Conservation (phyloP, 92 coral and sea anemone species). For the Siderastrea siderea region DNA sequence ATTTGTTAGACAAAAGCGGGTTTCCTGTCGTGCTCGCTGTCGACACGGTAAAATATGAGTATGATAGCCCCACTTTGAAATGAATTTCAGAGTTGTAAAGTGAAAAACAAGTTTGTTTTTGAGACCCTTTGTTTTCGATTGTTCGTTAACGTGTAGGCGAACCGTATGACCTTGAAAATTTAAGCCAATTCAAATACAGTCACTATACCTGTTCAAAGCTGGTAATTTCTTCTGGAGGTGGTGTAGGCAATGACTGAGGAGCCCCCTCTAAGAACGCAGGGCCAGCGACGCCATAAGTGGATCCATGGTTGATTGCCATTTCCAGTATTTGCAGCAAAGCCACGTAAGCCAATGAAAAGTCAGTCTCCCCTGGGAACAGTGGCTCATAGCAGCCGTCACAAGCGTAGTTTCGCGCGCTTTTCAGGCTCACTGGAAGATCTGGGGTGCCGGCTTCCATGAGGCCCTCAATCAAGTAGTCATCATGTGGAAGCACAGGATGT, state of each 20-base stretch:
- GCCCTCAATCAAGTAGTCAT: conserved; percentile 70
- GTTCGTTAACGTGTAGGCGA: too few relatives aligned
- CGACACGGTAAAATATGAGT: too few relatives aligned
- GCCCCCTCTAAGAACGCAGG: conserved; percentile 73
- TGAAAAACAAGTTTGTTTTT: too few relatives aligned
- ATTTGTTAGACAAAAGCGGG: too few relatives aligned
- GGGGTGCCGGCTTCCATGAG: conserved; percentile 43
- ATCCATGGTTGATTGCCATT: conserved; percentile 86
- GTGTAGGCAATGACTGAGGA: conserved; percentile 84
- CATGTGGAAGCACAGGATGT: conserved; percentile 78
- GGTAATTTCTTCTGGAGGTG: conserved; percentile 69
- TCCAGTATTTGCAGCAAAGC: conserved; percentile 76
- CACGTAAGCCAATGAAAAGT: conserved; percentile 79
- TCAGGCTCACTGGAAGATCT: conserved; percentile 58
- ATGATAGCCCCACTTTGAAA: too few relatives aligned
- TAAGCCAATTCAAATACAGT: background rate
- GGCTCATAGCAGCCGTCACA: conserved; percentile 95
- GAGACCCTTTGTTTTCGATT: too few relatives aligned
- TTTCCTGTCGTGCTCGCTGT: too few relatives aligned
- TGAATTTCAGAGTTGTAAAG: too few relatives aligned
- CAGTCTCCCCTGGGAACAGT: conserved; percentile 75
- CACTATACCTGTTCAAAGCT: conserved; percentile 70
- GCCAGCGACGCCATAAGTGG: conserved; percentile 75
- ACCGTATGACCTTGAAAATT: background rate
- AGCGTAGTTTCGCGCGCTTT: conserved; percentile 65